Conservation (phyloP, 2,113 vertebrate species). For the Thunnus thynnus region DNA sequence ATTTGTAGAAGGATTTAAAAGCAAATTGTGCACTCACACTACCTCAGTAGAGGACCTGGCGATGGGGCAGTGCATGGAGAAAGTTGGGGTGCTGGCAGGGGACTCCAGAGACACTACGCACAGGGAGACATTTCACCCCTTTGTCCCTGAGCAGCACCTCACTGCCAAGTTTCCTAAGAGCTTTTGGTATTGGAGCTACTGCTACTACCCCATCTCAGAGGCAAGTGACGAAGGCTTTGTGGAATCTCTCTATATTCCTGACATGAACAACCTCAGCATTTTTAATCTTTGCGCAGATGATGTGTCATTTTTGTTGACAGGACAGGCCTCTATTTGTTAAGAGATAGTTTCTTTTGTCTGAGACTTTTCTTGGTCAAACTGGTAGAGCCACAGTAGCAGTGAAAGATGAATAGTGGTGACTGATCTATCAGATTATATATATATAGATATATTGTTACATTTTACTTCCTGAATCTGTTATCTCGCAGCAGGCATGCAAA, state of each 20-base stretch:
- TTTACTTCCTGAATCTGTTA: too few relatives aligned
- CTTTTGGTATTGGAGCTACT: slow-evolving; percentile 91
- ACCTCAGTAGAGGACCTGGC: slow-evolving; percentile 85
- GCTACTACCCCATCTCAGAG: slow-evolving; percentile 88
- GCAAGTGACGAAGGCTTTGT: slow-evolving; percentile 65
- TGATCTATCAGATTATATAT: too few relatives aligned
- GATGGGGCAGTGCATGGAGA: slow-evolving; percentile 87
- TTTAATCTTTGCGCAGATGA: not conserved
- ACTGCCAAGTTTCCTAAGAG: slow-evolving; percentile 82
- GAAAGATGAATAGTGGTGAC: too few relatives aligned
- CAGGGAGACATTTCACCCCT: slow-evolving; percentile 87
- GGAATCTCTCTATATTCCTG: not conserved
- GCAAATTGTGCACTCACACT: slow-evolving; percentile 80
- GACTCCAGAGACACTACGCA: slow-evolving; percentile 82
- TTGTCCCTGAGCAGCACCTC: slow-evolving; percentile 85
- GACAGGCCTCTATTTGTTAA: not conserved
- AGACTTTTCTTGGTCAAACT: not conserved
- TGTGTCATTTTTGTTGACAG: not conserved
- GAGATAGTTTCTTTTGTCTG: too few relatives aligned
- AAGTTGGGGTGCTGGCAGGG: slow-evolving; percentile 82
- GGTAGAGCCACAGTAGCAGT: not conserved
- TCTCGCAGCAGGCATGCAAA: not conserved
- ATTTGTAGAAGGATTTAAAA: slow-evolving; percentile 80
- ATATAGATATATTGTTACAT: too few relatives aligned
- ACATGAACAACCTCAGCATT: not conserved